These are phyloP conservation scores for Erebia palarica DNA, from an alignment of 2,888 invertebrate species.

Conservation along the genomic window DNA sequence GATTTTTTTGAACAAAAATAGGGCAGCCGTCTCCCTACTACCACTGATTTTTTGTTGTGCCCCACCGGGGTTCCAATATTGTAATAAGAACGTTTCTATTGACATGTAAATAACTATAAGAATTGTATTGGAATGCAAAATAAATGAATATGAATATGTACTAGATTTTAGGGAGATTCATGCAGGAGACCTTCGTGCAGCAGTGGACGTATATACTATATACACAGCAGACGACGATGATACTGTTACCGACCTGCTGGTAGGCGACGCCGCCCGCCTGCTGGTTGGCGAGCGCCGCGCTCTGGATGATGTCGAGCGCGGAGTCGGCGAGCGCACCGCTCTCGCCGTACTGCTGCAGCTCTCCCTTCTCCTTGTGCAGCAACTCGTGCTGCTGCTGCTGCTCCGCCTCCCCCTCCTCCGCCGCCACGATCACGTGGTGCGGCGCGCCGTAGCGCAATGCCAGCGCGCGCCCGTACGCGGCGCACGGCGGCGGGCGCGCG, in stretches of 20 bases:
- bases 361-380: constrained; percentile 60
- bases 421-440: constrained; percentile 65
- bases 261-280: constrained; percentile 71
- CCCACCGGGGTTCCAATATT: too few relatives aligned
- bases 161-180: too few relatives aligned
- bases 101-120: too few relatives aligned
- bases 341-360: constrained; percentile 46
- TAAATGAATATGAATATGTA: too few relatives aligned
- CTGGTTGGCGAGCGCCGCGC: constrained; percentile 65
- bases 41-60: too few relatives aligned
- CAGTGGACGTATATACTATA: too few relatives aligned
- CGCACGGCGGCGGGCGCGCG: constrained; percentile 47
- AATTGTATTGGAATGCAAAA: too few relatives aligned
- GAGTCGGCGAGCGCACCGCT: constrained; percentile 54
- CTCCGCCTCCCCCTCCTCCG: constrained; percentile 61
- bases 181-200: too few relatives aligned
- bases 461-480: constrained; percentile 56
- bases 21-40: too few relatives aligned
- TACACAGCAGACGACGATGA: too few relatives aligned
- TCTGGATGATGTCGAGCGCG: constrained; percentile 71
- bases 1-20: too few relatives aligned
- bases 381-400: constrained; percentile 57
- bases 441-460: constrained; percentile 66
- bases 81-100: too few relatives aligned
- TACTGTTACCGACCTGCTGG: constrained; percentile 51